Evolutionary conservation across 2,888 invertebrate genomes (phyloP).

Genomic region (Himalopsyche tibetana): DNA sequence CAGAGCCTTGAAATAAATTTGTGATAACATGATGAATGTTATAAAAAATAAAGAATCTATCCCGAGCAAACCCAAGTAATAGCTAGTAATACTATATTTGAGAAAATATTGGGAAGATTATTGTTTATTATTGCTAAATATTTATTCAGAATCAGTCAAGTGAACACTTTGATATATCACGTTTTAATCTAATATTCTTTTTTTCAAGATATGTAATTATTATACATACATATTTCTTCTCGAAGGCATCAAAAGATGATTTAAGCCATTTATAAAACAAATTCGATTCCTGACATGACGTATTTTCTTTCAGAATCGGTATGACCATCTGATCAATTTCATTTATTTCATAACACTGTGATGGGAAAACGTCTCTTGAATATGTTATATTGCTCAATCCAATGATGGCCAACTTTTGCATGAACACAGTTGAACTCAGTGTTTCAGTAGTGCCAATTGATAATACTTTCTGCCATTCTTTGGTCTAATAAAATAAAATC

Average conservation of each 20-base stretch:
- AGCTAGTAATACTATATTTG: no score
- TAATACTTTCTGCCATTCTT: constrained; percentile 46
- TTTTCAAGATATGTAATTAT: no score
- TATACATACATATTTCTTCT: constrained; percentile 55
- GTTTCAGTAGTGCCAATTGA: constrained; percentile 12
- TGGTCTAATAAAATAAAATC: constrained; percentile 39
- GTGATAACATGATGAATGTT: no score
- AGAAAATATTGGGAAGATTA: no score
- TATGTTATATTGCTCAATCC: constrained; percentile 44
- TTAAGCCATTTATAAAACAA: constrained; percentile 47
- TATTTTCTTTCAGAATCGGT: constrained; percentile 44
- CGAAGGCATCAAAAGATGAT: constrained; percentile 45
- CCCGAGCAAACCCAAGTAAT: no score
- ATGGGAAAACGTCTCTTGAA: constrained; percentile 46
- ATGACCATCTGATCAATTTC: constrained; percentile 20
- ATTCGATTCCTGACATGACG: background rate
- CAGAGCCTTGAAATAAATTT: no score
- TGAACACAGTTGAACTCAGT: constrained; percentile 37
- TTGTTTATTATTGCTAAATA: no score
- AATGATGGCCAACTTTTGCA: constrained; percentile 47
- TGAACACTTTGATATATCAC: no score
- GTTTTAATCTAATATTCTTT: no score
- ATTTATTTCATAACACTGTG: constrained; percentile 14
- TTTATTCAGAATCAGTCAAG: no score
- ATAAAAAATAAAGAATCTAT: no score